A percentile compares a stretch with the other conserved stretches of the same genome.
Evolutionary conservation across 2,113 vertebrate genomes (phyloP).

Genomic region (Apodemus speciosus): DNA sequence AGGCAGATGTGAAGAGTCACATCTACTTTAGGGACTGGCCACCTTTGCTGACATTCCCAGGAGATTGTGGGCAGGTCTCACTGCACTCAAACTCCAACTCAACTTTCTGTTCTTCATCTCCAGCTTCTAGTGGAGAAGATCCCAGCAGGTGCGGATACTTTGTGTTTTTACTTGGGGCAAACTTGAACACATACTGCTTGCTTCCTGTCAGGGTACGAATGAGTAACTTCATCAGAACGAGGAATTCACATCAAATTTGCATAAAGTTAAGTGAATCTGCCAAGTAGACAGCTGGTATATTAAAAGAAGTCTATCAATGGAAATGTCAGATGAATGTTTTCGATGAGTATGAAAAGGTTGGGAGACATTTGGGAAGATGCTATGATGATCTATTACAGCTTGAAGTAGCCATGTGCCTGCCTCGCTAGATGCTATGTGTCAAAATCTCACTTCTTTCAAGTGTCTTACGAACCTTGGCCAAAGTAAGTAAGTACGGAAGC

Average conservation of each 20-base stretch:
- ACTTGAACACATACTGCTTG: neutral
- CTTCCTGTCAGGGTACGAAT: neutral
- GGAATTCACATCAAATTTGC: neutral
- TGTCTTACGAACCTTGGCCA: neutral
- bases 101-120: neutral
- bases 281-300: constrained; percentile 58
- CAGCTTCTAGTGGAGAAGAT: neutral
- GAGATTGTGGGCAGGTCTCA: neutral
- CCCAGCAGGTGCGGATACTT: neutral
- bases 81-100: neutral
- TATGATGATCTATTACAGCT: neutral
- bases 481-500: neutral
- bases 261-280: constrained; percentile 33
- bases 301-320: constrained; percentile 34
- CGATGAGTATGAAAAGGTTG: neutral
- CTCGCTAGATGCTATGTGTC: neutral
- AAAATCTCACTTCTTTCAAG: neutral
- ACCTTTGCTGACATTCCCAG: neutral
- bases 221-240: constrained; percentile 38
- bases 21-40: neutral
- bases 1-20: neutral
- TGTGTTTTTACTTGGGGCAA: neutral
- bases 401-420: neutral
- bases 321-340: constrained; percentile 57
- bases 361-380: constrained; percentile 31